Evolutionary conservation across 2,888 invertebrate genomes (phyloP).

Genomic region (Spodoptera picta): DNA sequence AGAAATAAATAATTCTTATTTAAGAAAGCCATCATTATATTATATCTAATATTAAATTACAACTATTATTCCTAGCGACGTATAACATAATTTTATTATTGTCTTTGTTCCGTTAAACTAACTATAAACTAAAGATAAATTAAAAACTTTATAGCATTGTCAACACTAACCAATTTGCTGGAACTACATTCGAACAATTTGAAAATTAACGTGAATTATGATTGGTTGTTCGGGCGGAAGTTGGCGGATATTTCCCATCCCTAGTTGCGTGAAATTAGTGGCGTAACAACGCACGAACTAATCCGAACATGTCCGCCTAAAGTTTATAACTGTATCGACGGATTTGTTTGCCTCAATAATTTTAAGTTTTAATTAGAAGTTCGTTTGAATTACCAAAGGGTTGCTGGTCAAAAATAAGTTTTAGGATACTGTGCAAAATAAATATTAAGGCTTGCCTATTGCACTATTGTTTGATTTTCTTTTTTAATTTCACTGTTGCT

Average conservation of each 20-base stretch:
- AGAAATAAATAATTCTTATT: no score
- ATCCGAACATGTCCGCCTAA: slow-evolving; percentile 41
- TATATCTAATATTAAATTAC: no score
- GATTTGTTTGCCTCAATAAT: slow-evolving; percentile 29
- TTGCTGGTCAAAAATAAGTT: slow-evolving; percentile 16
- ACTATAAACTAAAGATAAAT: slow-evolving; percentile 4
- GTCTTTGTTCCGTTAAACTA: not conserved
- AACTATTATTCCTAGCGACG: no score
- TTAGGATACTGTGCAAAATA: not conserved
- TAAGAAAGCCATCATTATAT: no score
- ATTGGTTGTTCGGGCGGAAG: slow-evolving; percentile 3
- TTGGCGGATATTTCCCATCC: not conserved
- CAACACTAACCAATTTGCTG: slow-evolving; percentile 27
- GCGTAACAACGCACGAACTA: slow-evolving; percentile 44
- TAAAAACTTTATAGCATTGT: slow-evolving; percentile 14
- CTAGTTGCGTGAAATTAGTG: slow-evolving; percentile 35
- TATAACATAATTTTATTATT: not conserved
- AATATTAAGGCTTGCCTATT: not conserved
- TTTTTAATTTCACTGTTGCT: no score
- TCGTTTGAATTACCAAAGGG: slow-evolving; percentile 1
- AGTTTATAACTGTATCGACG: slow-evolving; percentile 46
- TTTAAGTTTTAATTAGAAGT: slow-evolving; percentile 26
- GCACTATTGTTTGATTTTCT: no score
- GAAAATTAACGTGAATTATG: slow-evolving; percentile 38
- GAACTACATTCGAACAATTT: slow-evolving; percentile 31